A percentile compares a stretch with the other conserved stretches of the same genome.
Conservation (phyloP, 2,888 invertebrate species). For the Enchytraeus crypticus region DNA sequence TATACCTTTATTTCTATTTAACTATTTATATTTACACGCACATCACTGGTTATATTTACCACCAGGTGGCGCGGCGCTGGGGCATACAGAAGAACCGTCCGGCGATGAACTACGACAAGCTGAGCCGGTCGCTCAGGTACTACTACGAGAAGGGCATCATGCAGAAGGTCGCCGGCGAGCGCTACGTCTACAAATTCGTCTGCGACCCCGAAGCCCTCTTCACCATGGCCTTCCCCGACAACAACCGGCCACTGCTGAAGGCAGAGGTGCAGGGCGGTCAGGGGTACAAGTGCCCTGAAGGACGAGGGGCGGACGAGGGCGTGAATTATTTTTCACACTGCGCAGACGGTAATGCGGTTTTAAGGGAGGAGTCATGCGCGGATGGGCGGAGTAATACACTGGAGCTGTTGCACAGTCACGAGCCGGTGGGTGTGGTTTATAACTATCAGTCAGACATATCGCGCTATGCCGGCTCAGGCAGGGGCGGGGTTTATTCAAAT, state of each 20-base stretch:
- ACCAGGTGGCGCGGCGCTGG: slow-evolving; percentile 78
- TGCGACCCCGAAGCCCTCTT: slow-evolving; percentile 66
- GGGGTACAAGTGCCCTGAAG: not conserved
- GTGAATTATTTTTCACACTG: no score
- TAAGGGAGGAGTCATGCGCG: no score
- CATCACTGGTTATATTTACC: not conserved
- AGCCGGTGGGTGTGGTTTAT: no score
- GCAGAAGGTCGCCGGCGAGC: slow-evolving; percentile 86
- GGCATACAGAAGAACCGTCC: slow-evolving; percentile 91
- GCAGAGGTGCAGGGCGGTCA: not conserved
- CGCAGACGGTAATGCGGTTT: no score
- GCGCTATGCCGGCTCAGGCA: no score
- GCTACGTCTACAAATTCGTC: slow-evolving; percentile 88
- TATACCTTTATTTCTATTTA: no score
- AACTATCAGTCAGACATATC: no score
- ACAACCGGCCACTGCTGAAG: slow-evolving; percentile 35
- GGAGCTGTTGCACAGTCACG: no score
- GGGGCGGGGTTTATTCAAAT: no score
- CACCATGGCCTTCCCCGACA: slow-evolving; percentile 42
- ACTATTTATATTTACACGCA: no score
- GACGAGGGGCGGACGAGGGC: not conserved
- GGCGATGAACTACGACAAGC: slow-evolving; percentile 94
- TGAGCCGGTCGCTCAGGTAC: slow-evolving; percentile 84
- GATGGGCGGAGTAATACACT: no score
- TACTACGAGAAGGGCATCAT: slow-evolving; percentile 98